Evolutionary conservation across 2,888 invertebrate genomes (phyloP).

Genomic region (Acronicta aceris): DNA sequence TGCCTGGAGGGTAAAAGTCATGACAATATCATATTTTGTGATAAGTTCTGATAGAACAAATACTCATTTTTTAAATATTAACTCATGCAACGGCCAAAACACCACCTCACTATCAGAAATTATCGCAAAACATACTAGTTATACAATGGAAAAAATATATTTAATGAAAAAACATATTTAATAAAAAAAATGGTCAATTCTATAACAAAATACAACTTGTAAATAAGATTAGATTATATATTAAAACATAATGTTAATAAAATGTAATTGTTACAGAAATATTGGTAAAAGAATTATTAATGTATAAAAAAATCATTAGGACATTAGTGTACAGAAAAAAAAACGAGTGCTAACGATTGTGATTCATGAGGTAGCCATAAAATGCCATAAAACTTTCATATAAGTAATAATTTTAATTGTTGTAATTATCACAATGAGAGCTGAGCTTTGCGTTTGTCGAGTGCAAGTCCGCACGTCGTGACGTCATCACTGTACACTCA

Average conservation of each 20-base stretch:
- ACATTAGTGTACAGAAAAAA: slow-evolving; percentile 73
- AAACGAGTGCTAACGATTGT: slow-evolving; percentile 81
- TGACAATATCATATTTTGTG: slow-evolving; percentile 80
- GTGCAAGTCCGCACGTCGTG: not conserved
- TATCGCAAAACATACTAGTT: slow-evolving; percentile 67
- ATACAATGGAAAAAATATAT: slow-evolving; percentile 71
- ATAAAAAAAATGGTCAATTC: slow-evolving; percentile 82
- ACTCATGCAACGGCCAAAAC: slow-evolving; percentile 33
- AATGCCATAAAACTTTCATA: slow-evolving; percentile 81
- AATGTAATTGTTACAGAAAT: slow-evolving; percentile 80
- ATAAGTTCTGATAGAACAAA: slow-evolving; percentile 66
- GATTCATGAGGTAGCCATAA: slow-evolving; percentile 88
- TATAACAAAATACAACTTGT: slow-evolving; percentile 80
- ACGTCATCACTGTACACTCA: no score
- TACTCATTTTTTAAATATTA: slow-evolving; percentile 41
- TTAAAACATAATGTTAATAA: slow-evolving; percentile 79
- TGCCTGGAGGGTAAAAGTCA: slow-evolving; percentile 78
- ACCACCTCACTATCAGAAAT: slow-evolving; percentile 63
- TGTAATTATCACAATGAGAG: slow-evolving; percentile 22
- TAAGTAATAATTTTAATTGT: slow-evolving; percentile 61
- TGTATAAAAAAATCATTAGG: slow-evolving; percentile 75
- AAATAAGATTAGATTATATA: slow-evolving; percentile 85
- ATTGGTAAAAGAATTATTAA: slow-evolving; percentile 74
- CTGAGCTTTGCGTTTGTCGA: slow-evolving; percentile 1
- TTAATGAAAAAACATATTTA: slow-evolving; percentile 75